Evolutionary conservation across 2,113 vertebrate species (phyloP), one percentile per base, ranked within the genome.

Genomic region (Brachyistius frenatus): DNA sequence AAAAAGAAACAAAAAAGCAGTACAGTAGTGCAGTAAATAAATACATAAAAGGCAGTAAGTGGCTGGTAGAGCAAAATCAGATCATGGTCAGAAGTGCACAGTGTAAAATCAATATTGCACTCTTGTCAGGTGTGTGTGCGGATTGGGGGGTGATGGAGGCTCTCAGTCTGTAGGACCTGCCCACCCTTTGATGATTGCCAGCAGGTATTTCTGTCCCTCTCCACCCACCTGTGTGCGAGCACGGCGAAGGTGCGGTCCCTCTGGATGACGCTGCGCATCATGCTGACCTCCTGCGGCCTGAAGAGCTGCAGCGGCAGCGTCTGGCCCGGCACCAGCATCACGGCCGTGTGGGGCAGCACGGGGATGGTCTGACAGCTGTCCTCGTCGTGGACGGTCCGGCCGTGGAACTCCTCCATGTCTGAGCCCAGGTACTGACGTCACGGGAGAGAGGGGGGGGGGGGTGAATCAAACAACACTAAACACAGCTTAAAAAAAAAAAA

Each of bases 391-490:
- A 99, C 87, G 0, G 98, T 99, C 6, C 98, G 93, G 0, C 98
- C 98, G 0, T 99, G 97, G 80, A 99, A 99, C 92, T 99, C 98
- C 84, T 99, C 98, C 98, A 99, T 99, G 79, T 99, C 98, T 3
- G 95, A 92, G 2, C 98, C 98, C 87, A 99, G 91, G 78, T 99
- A 99, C 98, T 99, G 88, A 9, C 52, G 35, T 3, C 32, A 86
- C 39, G 31, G 16, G 57, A 35, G 11, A 70, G 30, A 0, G 39
- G 11, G 70, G 30, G 0, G 39, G 33, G 31, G 16, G 57, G 37
- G 11, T 70, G 30, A 0, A 35, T 76, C 47, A 77, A 56, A 69
- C 23, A 57, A 52, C 44, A 52, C 2, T 4, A 16, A 14, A 52
- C 4, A 52, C 23, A 23, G 23, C 7, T 52, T 16, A 2, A 7